These are phyloP conservation scores for Mantis religiosa DNA, from an alignment of 2,888 invertebrate genomes.

Conservation along the genomic window DNA sequence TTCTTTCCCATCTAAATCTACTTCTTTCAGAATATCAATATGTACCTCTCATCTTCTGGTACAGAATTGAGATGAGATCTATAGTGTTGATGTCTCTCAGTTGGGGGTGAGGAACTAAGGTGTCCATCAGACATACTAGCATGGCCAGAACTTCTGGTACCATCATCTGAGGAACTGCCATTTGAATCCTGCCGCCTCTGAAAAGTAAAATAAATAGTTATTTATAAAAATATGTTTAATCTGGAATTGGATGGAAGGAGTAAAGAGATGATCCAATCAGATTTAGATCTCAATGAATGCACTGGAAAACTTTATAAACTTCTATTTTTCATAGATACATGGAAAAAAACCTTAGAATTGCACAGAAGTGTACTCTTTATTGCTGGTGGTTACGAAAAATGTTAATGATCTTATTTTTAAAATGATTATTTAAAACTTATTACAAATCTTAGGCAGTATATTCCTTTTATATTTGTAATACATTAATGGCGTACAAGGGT, in stretches of 20 bases:
- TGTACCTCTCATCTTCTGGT: slow-evolving; percentile 52
- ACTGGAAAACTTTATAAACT: no score
- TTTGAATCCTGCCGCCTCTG: slow-evolving; percentile 60
- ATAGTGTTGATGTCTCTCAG: slow-evolving; percentile 47
- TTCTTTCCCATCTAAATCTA: neutral
- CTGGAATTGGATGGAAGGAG: neutral
- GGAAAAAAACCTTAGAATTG: no score
- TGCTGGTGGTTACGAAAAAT: no score
- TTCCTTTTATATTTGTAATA: no score
- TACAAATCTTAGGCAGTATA: no score
- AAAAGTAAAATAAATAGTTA: slow-evolving; percentile 30
- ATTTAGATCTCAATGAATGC: no score
- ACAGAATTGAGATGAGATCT: slow-evolving; percentile 52
- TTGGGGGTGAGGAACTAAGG: slow-evolving; percentile 43
- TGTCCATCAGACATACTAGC: slow-evolving; percentile 89
- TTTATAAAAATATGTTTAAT: slow-evolving; percentile 25
- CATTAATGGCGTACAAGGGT: no score
- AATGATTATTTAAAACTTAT: no score
- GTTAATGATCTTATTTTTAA: no score
- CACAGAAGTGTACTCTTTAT: no score
- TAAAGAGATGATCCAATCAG: no score
- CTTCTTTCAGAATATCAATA: neutral
- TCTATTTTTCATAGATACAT: no score
- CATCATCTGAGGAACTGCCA: slow-evolving; percentile 76
- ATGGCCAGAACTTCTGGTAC: slow-evolving; percentile 84